Evolutionary conservation across 2,797 vertebrate species (phyloP).

Genomic region (Parauchenoglanis punctatus): DNA sequence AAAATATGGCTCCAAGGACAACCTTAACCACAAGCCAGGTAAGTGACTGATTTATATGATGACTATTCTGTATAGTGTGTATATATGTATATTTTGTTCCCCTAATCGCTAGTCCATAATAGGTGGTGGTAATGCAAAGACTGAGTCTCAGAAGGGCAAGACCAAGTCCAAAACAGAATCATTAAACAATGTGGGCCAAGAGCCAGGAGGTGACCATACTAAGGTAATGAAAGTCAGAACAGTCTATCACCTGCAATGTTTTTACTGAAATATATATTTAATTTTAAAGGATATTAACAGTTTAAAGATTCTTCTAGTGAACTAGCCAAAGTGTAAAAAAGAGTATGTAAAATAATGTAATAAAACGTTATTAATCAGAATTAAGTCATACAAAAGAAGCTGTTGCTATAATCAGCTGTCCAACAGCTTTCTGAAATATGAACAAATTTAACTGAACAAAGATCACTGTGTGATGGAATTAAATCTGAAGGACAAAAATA

Average conservation of each 20-base stretch:
- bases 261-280: neutral
- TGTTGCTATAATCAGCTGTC: neutral
- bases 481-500: neutral
- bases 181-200: slow-evolving; percentile 83
- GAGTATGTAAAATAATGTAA: neutral
- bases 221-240: slow-evolving; percentile 72
- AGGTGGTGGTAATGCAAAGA: slow-evolving; percentile 91
- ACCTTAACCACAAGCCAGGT: slow-evolving; percentile 94
- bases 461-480: too few relatives aligned
- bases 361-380: neutral
- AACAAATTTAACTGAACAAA: neutral
- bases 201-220: slow-evolving; percentile 71
- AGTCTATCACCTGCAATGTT: neutral
- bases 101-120: slow-evolving; percentile 35
- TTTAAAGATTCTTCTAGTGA: neutral
- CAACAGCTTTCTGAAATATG: neutral
- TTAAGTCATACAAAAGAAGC: neutral
- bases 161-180: slow-evolving; percentile 89
- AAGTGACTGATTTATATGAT: slow-evolving; percentile 12
- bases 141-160: slow-evolving; percentile 88
- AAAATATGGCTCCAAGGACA: slow-evolving; percentile 95
- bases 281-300: neutral
- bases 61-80: neutral
- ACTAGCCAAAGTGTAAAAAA: neutral
- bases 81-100: neutral